phyloP scores from a whole-genome alignment of 1,140 invertebrate species.

The Battus philenor region DNA sequence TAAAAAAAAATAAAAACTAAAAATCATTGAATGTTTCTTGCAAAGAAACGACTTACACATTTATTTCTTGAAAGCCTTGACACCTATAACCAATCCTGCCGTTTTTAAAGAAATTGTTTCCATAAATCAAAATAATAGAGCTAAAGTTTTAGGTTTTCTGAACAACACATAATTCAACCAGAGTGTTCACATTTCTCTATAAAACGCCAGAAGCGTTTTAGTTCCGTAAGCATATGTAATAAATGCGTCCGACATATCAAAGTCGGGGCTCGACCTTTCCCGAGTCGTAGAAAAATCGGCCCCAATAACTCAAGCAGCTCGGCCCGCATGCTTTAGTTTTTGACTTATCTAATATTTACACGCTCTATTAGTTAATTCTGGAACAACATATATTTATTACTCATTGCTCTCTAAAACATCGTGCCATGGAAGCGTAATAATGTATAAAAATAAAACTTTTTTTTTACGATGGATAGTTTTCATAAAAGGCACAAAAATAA shows the following conservation, averaged over 20 bases:
- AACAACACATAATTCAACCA: not conserved
- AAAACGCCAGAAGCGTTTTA: not conserved
- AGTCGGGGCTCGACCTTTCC: slow-evolving; percentile 11
- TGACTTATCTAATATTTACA: slow-evolving; percentile 8
- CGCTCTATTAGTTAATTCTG: not conserved
- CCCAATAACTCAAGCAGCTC: slow-evolving; percentile 1
- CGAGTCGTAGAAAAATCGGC: slow-evolving; percentile 3
- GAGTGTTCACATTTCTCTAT: not conserved
- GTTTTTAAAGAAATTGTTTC: too few species aligned
- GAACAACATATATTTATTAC: too few species aligned
- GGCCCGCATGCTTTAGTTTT: slow-evolving; percentile 2
- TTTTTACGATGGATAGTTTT: too few species aligned
- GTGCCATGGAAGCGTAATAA: not conserved
- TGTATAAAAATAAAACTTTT: too few species aligned
- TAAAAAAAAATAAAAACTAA: too few species aligned
- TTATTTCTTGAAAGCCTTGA: too few species aligned
- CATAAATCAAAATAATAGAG: too few species aligned
- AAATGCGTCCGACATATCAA: slow-evolving; percentile 14
- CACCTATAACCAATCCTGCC: too few species aligned
- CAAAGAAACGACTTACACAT: too few species aligned
- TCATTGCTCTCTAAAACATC: too few species aligned
- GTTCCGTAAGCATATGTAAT: not conserved
- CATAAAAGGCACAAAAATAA: too few species aligned
- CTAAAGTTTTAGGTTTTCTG: not conserved
- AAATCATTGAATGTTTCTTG: too few species aligned